Percentiles rank a stretch among this genome's conserved stretches.
These are phyloP conservation scores for Oxyscelio sp. DNA, from an alignment of 2,888 invertebrate genomes.

Conservation along the genomic window DNA sequence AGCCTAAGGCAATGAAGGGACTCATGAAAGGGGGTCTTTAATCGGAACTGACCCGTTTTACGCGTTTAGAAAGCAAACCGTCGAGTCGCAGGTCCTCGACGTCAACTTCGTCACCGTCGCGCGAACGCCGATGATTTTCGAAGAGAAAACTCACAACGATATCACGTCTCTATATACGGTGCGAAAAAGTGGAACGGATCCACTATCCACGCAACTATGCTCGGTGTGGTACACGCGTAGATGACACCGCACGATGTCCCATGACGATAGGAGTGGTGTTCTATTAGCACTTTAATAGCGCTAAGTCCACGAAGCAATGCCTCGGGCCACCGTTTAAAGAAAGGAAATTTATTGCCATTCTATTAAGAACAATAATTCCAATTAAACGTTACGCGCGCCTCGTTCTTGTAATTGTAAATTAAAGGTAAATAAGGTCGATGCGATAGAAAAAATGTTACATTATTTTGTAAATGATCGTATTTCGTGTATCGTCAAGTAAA, in stretches of 20 bases:
- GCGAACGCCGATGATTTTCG: slow-evolving; percentile 79
- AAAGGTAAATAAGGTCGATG: slow-evolving; percentile 46
- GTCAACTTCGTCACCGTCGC: slow-evolving; percentile 27
- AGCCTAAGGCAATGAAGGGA: slow-evolving; percentile 65
- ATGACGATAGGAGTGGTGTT: slow-evolving; percentile 52
- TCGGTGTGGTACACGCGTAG: slow-evolving; percentile 67
- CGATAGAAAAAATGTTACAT: too few relatives aligned
- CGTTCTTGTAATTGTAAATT: slow-evolving; percentile 52
- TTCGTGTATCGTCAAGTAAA: not conserved
- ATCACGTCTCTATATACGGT: slow-evolving; percentile 80
- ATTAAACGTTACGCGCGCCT: slow-evolving; percentile 53
- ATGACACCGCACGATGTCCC: slow-evolving; percentile 64
- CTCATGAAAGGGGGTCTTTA: slow-evolving; percentile 54
- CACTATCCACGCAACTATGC: slow-evolving; percentile 72
- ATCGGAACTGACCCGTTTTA: slow-evolving; percentile 71
- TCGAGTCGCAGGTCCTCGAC: slow-evolving; percentile 50
- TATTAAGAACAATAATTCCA: slow-evolving; percentile 69
- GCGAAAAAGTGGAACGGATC: slow-evolving; percentile 85
- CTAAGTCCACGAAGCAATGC: slow-evolving; percentile 38
- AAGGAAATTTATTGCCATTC: slow-evolving; percentile 66
- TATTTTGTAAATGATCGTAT: too few relatives aligned
- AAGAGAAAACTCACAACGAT: slow-evolving; percentile 81
- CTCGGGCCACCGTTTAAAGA: slow-evolving; percentile 42
- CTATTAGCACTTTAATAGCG: slow-evolving; percentile 69
- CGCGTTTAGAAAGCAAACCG: slow-evolving; percentile 84